phyloP scores from a whole-genome alignment of 2,113 vertebrate genomes.

The Phodopus roborovskii region DNA sequence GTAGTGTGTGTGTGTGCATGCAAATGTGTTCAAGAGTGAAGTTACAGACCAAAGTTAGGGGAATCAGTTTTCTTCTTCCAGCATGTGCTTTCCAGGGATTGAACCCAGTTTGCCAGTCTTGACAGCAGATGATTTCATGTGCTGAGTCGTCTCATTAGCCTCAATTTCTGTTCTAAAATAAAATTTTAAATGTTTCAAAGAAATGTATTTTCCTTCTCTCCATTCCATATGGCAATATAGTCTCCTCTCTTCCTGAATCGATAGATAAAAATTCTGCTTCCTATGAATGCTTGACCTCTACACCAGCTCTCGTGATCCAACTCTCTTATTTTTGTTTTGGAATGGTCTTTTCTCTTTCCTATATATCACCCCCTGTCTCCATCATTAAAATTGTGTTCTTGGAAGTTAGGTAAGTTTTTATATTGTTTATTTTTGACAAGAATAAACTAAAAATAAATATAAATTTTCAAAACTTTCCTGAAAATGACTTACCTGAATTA shows the following conservation, averaged over 20 bases:
- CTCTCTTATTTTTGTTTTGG: not conserved
- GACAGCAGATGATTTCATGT: not conserved
- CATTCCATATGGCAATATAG: not conserved
- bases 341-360: not conserved
- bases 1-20: not conserved
- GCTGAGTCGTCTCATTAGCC: not conserved
- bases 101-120: not conserved
- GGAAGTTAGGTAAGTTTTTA: not conserved
- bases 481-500: not conserved
- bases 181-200: not conserved
- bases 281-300: not conserved
- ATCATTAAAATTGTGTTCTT: not conserved
- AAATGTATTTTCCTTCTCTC: not conserved
- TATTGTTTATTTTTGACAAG: not conserved
- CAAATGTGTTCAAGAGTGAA: not conserved
- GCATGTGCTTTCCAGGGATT: not conserved
- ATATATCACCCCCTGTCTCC: not conserved
- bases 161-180: constrained; percentile 22
- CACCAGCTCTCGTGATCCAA: not conserved
- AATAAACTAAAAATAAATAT: not conserved
- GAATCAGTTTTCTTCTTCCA: not conserved
- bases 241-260: not conserved
- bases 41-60: not conserved
- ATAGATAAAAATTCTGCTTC: not conserved
- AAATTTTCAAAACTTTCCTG: not conserved